phyloP scores from a whole-genome alignment of 92 coral and sea anemone genomes.

The Epizoanthus scotinus region DNA sequence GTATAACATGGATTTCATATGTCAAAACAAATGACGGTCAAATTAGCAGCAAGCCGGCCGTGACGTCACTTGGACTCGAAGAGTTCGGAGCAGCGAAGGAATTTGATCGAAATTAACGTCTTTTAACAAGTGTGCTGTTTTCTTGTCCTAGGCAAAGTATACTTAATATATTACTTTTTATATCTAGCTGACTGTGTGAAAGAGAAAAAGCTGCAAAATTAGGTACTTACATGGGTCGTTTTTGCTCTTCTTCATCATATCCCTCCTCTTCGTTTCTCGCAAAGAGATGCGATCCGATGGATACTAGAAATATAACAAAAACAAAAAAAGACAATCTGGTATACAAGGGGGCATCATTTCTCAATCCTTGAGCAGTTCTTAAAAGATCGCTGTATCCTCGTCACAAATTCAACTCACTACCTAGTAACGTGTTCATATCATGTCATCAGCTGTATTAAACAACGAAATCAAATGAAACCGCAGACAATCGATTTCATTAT shows the following conservation, averaged over 20 bases:
- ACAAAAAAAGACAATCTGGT: background rate
- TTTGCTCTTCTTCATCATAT: conserved; percentile 52
- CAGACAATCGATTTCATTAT: background rate
- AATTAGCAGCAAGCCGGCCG: conserved; percentile 4
- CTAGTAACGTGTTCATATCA: background rate
- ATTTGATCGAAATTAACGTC: background rate
- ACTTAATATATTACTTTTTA: background rate
- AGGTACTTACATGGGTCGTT: conserved; percentile 61
- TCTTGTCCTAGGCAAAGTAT: background rate
- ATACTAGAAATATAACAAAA: background rate
- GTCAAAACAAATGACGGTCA: background rate
- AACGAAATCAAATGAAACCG: conserved; percentile 6
- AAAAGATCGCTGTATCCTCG: background rate
- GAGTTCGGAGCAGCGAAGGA: conserved; percentile 41
- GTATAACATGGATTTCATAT: background rate
- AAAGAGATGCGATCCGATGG: conserved; percentile 2
- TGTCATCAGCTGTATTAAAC: background rate
- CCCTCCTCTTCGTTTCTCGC: conserved; percentile 36
- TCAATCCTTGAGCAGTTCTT: background rate
- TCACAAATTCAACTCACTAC: background rate
- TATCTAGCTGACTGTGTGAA: background rate
- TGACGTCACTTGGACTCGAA: conserved; percentile 28
- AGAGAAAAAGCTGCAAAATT: background rate
- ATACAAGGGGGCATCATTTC: background rate
- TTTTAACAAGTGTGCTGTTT: background rate